Evolutionary conservation across 92 coral and sea anemone species (phyloP).

Genomic region (Epizoanthus rinbou): DNA sequence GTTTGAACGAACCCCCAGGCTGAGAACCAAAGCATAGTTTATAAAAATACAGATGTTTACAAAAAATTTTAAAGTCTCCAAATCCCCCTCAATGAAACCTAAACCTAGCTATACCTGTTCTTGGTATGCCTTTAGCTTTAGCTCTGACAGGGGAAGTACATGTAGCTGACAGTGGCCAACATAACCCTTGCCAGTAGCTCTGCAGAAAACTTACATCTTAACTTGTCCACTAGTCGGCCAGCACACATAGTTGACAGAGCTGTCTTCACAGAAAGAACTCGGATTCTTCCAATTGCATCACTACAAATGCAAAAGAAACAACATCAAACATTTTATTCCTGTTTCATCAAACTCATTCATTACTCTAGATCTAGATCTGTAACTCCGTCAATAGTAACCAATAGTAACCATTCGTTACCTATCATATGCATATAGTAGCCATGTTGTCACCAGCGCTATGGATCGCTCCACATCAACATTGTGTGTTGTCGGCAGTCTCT

Average conservation of each 20-base stretch:
- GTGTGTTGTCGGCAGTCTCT: conserved; percentile 89
- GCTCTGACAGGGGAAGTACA: too few relatives aligned
- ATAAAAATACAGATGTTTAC: too few relatives aligned
- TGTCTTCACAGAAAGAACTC: conserved; percentile 97
- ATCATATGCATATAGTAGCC: conserved; percentile 98
- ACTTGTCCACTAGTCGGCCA: conserved; percentile 93
- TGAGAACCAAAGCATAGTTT: too few relatives aligned
- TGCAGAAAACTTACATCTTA: conserved; percentile 86
- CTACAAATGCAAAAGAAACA: conserved; percentile 41
- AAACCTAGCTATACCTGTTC: too few relatives aligned
- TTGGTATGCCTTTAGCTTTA: too few relatives aligned
- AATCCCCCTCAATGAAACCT: too few relatives aligned
- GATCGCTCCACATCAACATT: conserved; percentile 95
- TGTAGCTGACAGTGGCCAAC: background rate
- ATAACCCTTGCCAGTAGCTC: too few relatives aligned
- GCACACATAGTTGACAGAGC: conserved; percentile 94
- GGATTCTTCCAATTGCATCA: conserved; percentile 94
- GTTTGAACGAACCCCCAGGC: too few relatives aligned
- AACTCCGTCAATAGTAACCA: too few relatives aligned
- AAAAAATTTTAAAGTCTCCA: too few relatives aligned
- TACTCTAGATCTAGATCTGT: too few relatives aligned
- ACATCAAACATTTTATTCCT: background rate
- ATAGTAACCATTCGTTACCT: conserved; percentile 52
- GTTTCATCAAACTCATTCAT: background rate
- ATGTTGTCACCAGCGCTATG: conserved; percentile 91